Evolutionary conservation across 2,113 vertebrate genomes (phyloP).

Genomic region (pig (Sus scrofa)): DNA sequence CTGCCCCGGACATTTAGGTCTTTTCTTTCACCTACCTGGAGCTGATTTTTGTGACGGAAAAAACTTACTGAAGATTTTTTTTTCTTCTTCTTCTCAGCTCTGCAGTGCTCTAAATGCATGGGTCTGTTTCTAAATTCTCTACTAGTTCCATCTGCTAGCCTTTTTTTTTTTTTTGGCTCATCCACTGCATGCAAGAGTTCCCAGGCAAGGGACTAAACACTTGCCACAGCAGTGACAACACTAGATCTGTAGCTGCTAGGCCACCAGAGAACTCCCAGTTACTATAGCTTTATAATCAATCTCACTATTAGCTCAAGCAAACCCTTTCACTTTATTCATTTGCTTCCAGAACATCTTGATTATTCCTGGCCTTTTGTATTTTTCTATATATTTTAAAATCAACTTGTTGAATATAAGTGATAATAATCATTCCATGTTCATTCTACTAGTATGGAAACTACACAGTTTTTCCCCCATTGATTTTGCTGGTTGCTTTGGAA

Average conservation of each 20-base stretch:
- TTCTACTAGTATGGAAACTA: slow-evolving; percentile 22
- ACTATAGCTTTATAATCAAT: neutral
- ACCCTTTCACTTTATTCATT: neutral
- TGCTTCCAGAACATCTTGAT: neutral
- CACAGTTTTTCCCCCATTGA: neutral
- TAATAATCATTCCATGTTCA: neutral
- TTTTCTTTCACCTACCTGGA: slow-evolving; percentile 26
- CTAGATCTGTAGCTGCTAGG: too few relatives aligned
- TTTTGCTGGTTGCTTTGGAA: slow-evolving; percentile 32
- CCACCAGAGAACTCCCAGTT: neutral
- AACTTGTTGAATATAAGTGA: neutral
- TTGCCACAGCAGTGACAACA: too few relatives aligned
- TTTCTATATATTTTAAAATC: neutral
- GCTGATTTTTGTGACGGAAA: neutral
- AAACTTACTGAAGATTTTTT: neutral
- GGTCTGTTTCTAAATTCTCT: neutral
- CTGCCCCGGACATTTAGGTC: neutral
- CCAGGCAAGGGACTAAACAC: too few relatives aligned
- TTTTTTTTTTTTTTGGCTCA: too few relatives aligned
- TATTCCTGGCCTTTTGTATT: neutral
- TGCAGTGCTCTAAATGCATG: neutral
- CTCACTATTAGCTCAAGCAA: neutral
- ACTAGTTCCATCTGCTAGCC: neutral
- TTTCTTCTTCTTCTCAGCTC: neutral
- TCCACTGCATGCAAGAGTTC: too few relatives aligned